Conservation (phyloP, 2,113 vertebrate species). For the Pollimyrus isidori region DNA sequence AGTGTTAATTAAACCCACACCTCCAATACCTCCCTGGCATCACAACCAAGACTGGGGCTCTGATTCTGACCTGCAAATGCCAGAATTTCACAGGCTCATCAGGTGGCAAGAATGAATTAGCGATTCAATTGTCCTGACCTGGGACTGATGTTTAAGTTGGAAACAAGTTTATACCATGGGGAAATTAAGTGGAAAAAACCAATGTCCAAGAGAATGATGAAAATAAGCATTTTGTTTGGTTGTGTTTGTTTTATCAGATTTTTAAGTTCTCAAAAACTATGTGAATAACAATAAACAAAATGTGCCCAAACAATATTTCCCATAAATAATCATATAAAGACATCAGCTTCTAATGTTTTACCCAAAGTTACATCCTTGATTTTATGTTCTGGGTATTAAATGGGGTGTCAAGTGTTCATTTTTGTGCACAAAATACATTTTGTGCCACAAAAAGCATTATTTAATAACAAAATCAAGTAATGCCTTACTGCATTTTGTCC, state of each 20-base stretch:
- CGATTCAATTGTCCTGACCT: constrained; percentile 33
- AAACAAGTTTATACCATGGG: constrained; percentile 16
- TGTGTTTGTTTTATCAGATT: not conserved
- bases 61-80: constrained; percentile 18
- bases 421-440: too few species aligned
- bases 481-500: too few species aligned
- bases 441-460: too few species aligned
- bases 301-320: too few species aligned
- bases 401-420: too few species aligned
- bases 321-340: too few species aligned
- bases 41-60: not conserved
- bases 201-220: not conserved
- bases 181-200: not conserved
- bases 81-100: constrained; percentile 42
- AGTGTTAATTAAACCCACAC: constrained; percentile 44
- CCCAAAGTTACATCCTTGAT: not conserved
- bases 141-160: constrained; percentile 26
- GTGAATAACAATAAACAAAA: not conserved
- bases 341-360: too few species aligned
- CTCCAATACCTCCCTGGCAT: constrained; percentile 39
- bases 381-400: too few species aligned
- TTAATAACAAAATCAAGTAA: too few species aligned
- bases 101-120: constrained; percentile 40
- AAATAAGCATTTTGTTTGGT: not conserved
- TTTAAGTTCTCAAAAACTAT: not conserved